These are phyloP conservation scores for Gymnodraco acuticeps DNA, from an alignment of 2,797 vertebrate species.

Conservation along the genomic window DNA sequence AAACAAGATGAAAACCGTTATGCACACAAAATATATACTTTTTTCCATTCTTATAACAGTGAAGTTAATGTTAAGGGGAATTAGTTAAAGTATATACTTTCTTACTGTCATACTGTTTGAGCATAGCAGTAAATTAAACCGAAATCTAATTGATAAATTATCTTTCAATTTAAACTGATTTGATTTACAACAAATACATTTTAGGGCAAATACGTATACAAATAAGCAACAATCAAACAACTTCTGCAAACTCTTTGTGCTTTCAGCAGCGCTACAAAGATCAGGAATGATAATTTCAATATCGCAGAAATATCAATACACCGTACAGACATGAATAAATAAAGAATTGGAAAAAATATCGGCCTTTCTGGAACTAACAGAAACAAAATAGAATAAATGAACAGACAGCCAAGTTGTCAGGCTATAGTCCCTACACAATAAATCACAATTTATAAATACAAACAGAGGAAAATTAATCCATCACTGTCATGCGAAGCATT, in stretches of 20 bases:
- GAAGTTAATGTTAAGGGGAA: background rate
- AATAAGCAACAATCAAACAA: background rate
- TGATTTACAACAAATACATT: background rate
- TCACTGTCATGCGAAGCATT: constrained; percentile 52
- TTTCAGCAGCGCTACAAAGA: background rate
- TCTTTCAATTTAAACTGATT: background rate
- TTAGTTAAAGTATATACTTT: background rate
- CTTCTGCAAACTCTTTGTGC: background rate
- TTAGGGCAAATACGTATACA: background rate
- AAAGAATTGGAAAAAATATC: background rate
- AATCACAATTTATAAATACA: constrained; percentile 54
- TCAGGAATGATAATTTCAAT: background rate
- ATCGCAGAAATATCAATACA: background rate
- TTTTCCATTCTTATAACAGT: background rate
- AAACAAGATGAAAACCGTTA: background rate
- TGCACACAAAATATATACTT: background rate
- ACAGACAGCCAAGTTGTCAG: background rate
- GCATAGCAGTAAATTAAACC: background rate
- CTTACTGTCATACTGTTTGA: background rate
- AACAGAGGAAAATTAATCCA: constrained; percentile 45
- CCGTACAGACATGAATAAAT: accelerated
- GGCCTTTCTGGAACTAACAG: background rate
- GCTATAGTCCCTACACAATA: background rate
- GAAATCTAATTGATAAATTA: too few relatives aligned
- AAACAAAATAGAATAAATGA: background rate